These are phyloP conservation scores for Heloderma charlesbogerti DNA, from an alignment of 2,113 vertebrate genomes.

Conservation along the genomic window DNA sequence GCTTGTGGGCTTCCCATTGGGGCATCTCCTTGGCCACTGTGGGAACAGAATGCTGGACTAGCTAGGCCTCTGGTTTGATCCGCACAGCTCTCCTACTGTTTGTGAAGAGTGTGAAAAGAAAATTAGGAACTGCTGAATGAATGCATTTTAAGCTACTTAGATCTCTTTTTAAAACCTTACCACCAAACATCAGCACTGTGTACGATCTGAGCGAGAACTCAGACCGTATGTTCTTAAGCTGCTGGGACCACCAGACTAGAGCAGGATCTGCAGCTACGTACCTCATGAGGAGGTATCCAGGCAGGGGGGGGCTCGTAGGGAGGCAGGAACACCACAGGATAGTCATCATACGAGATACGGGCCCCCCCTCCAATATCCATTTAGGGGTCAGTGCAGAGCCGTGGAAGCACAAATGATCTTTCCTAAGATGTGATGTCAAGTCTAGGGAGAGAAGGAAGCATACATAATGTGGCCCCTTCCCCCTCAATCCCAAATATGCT, in stretches of 20 bases:
- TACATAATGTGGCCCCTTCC: too few species aligned
- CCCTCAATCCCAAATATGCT: not conserved
- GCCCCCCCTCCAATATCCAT: slow-evolving; percentile 52
- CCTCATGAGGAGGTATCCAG: slow-evolving; percentile 93
- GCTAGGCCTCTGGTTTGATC: too few species aligned
- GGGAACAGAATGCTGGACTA: too few species aligned
- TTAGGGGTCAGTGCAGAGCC: not conserved
- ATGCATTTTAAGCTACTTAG: not conserved
- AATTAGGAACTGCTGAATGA: not conserved
- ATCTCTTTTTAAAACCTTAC: not conserved
- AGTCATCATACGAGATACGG: slow-evolving; percentile 91
- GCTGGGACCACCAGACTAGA: too few species aligned
- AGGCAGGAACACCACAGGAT: slow-evolving; percentile 94
- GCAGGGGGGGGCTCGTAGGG: slow-evolving; percentile 94
- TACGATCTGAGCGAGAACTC: too few species aligned
- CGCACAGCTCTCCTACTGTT: too few species aligned
- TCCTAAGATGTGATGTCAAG: not conserved
- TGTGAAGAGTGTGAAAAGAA: too few species aligned
- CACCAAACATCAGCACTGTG: too few species aligned
- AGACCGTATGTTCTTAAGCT: too few species aligned
- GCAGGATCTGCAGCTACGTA: slow-evolving; percentile 48
- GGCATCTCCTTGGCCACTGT: too few species aligned
- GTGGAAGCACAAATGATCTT: not conserved
- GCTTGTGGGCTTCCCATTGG: too few species aligned
- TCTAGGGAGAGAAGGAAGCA: not conserved